Conservation (phyloP, 1,140 invertebrate species). For the Tetramorium alpestre region DNA sequence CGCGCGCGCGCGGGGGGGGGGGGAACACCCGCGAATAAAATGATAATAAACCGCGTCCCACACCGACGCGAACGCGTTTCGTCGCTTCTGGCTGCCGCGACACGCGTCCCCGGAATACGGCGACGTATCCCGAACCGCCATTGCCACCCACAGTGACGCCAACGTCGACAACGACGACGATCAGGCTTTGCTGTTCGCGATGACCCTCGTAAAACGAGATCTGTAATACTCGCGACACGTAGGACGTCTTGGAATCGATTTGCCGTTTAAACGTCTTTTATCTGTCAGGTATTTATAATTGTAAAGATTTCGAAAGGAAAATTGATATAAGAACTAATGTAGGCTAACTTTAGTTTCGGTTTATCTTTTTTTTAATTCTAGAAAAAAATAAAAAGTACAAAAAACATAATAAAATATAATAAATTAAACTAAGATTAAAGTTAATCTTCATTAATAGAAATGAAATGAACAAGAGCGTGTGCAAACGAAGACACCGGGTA, state of each 20-base stretch:
- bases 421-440: too few relatives aligned
- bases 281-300: not conserved
- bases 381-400: too few relatives aligned
- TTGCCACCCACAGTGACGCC: not conserved
- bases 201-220: not conserved
- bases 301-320: not conserved
- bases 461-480: too few relatives aligned
- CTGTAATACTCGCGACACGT: not conserved
- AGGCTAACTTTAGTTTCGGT: too few relatives aligned
- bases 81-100: conserved; percentile 13
- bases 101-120: not conserved
- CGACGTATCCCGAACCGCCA: not conserved
- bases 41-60: conserved; percentile 68
- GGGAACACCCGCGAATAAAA: conserved; percentile 70
- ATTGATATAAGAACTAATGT: not conserved
- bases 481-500: conserved; percentile 5
- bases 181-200: not conserved
- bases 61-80: conserved; percentile 40
- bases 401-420: too few relatives aligned
- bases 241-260: not conserved
- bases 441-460: too few relatives aligned
- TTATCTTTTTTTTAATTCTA: too few relatives aligned
- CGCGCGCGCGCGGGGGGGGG: conserved; percentile 8
- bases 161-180: not conserved
- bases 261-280: not conserved